Evolutionary conservation across 2,797 vertebrate species (phyloP).

Genomic region (Arnoldichthys spilopterus): DNA sequence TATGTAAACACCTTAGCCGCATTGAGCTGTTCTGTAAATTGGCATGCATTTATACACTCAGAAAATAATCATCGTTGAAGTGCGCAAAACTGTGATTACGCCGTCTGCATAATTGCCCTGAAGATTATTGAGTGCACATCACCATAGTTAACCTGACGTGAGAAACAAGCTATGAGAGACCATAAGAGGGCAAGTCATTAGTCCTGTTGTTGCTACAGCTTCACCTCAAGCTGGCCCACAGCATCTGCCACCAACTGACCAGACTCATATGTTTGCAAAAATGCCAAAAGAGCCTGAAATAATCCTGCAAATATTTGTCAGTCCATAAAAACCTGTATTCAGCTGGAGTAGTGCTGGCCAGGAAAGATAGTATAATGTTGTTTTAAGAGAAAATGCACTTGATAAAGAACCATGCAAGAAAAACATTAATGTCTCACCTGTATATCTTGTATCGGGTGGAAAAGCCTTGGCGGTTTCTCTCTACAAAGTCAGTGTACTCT

Average conservation of each 20-base stretch:
- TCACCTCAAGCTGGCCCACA: background rate
- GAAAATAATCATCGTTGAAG: background rate
- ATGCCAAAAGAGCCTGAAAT: constrained; percentile 1
- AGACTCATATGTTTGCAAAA: background rate
- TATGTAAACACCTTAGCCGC: background rate
- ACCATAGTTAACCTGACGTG: background rate
- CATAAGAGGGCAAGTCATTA: background rate
- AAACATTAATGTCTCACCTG: constrained; percentile 84
- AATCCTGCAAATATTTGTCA: background rate
- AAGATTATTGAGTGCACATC: background rate
- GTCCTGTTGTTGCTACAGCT: background rate
- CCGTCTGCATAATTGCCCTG: background rate
- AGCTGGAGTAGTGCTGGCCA: background rate
- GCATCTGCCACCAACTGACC: background rate
- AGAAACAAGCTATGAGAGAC: background rate
- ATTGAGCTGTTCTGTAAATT: background rate
- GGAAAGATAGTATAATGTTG: too few species aligned
- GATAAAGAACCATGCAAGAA: background rate
- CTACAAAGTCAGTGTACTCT: constrained; percentile 97
- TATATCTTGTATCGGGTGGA: constrained; percentile 99
- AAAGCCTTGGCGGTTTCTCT: constrained; percentile 96
- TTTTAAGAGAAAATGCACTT: too few species aligned
- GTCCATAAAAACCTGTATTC: background rate
- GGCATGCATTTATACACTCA: background rate
- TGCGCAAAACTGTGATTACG: background rate